Evolutionary conservation across 2,113 vertebrate genomes (phyloP).

Genomic region (Natator depressus): DNA sequence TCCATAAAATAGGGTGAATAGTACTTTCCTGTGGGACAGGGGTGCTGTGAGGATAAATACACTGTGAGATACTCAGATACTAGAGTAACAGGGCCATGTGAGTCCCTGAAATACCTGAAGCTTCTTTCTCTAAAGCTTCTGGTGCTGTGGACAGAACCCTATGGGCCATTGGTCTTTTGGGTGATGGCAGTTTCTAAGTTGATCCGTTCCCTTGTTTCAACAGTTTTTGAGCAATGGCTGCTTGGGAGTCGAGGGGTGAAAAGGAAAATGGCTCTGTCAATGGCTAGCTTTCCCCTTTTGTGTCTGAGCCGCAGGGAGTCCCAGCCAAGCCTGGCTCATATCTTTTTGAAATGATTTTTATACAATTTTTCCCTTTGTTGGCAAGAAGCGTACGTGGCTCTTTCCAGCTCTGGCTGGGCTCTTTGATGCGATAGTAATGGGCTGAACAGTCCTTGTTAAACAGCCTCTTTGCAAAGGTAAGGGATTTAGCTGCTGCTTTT

Average conservation of each 20-base stretch:
- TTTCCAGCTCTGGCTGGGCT: neutral
- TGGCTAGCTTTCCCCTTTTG: neutral
- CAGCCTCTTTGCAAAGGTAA: neutral
- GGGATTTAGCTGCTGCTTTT: neutral
- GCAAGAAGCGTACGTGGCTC: neutral
- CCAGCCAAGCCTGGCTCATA: neutral
- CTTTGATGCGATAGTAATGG: neutral
- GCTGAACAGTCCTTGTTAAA: neutral
- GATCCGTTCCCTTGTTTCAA: neutral
- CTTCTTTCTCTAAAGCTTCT: neutral
- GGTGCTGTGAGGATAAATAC: neutral
- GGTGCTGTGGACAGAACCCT: neutral
- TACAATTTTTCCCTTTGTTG: rapidly evolving
- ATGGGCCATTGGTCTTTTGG: neutral
- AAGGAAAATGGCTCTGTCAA: neutral
- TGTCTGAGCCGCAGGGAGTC: neutral
- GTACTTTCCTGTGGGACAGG: neutral
- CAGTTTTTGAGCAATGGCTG: neutral
- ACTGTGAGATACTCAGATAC: too few species aligned
- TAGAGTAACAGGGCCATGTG: neutral
- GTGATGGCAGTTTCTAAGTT: neutral
- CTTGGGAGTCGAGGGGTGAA: neutral
- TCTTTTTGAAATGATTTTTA: neutral
- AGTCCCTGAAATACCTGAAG: neutral
- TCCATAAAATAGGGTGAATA: neutral